Evolutionary conservation across 1,140 invertebrate genomes (phyloP).

Genomic region (Cotesia glomerata): DNA sequence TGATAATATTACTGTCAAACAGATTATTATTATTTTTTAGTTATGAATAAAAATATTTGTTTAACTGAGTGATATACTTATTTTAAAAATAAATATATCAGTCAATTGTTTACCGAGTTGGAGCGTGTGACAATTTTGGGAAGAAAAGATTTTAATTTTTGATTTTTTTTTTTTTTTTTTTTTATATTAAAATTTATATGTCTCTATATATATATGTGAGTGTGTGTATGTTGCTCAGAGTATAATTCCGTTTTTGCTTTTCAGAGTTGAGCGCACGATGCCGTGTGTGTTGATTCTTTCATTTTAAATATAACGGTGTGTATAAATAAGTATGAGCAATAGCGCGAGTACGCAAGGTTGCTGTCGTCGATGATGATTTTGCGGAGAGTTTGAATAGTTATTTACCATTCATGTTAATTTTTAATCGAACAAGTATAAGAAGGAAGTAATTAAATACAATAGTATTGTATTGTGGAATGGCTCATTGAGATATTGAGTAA

Average conservation of each 20-base stretch:
- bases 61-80: too few relatives aligned
- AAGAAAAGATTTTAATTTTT: too few relatives aligned
- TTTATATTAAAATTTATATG: too few relatives aligned
- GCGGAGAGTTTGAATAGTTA: conserved; percentile 39
- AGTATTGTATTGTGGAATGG: background rate
- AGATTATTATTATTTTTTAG: too few relatives aligned
- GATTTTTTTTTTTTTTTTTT: too few relatives aligned
- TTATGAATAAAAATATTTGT: too few relatives aligned
- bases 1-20: too few relatives aligned
- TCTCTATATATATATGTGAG: too few relatives aligned
- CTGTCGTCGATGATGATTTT: conserved; percentile 48
- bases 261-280: conserved; percentile 14
- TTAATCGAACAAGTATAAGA: background rate
- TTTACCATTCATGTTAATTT: background rate
- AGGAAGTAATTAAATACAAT: background rate
- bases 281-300: conserved; percentile 51
- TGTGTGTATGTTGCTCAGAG: background rate
- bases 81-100: too few relatives aligned
- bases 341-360: conserved; percentile 60
- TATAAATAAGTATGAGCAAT: conserved; percentile 66
- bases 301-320: conserved; percentile 64
- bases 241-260: conserved; percentile 13
- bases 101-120: too few relatives aligned
- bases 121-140: too few relatives aligned
- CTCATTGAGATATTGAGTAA: background rate